phyloP scores from a whole-genome alignment of 2,113 vertebrate genomes.

The Artemisiospiza belli region DNA sequence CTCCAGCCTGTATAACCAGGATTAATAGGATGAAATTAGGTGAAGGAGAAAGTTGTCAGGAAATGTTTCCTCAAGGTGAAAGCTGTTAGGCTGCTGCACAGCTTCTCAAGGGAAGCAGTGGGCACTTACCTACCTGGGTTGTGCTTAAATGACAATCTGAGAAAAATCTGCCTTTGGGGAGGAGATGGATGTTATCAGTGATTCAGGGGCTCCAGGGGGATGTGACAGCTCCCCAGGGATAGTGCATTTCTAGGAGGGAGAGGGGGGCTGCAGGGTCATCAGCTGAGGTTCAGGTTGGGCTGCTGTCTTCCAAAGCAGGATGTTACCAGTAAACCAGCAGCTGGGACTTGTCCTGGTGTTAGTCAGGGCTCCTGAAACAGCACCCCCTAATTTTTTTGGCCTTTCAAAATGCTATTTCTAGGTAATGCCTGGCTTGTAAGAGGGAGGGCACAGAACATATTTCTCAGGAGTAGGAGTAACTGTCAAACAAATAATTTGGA shows the following conservation, averaged over 20 bases:
- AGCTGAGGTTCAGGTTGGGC: background rate
- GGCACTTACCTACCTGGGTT: fast-evolving
- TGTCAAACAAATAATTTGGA: background rate
- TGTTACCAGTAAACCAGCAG: fast-evolving
- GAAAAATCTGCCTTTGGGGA: background rate
- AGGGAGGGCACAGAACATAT: background rate
- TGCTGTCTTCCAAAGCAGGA: background rate
- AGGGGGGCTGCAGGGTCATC: background rate
- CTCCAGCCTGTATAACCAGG: background rate
- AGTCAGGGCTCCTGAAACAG: background rate
- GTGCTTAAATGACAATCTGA: background rate
- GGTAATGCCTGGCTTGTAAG: background rate
- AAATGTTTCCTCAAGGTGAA: constrained; percentile 38
- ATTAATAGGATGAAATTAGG: constrained; percentile 48
- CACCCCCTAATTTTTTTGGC: background rate
- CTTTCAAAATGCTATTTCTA: background rate
- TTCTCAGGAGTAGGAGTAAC: background rate
- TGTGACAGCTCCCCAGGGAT: background rate
- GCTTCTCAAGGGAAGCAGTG: background rate
- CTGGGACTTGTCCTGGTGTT: background rate
- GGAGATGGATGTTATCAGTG: background rate
- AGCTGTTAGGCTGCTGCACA: background rate
- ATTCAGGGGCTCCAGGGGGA: background rate
- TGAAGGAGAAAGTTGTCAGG: background rate
- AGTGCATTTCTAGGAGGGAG: background rate